Evolutionary conservation across 2,888 invertebrate genomes (phyloP).

Genomic region (Melangyna quadrimaculata): DNA sequence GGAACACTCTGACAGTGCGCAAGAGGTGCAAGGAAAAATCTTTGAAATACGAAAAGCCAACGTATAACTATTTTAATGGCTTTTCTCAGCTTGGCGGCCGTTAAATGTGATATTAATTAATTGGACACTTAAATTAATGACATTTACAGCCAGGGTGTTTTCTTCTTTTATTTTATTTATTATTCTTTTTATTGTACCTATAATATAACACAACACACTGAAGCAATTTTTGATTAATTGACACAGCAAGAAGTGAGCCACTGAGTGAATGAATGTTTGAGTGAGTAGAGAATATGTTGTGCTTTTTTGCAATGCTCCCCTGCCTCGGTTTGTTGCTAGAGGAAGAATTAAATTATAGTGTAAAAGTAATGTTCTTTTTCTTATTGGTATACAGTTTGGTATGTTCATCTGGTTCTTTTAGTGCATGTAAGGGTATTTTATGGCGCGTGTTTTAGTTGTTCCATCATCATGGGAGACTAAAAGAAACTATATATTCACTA

Average conservation of each 20-base stretch:
- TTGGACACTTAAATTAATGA: slow-evolving; percentile 82
- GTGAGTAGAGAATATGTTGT: slow-evolving; percentile 3
- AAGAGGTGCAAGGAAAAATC: slow-evolving; percentile 49
- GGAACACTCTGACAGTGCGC: neutral
- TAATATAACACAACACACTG: slow-evolving; percentile 73
- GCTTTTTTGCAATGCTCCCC: neutral
- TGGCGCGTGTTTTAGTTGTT: slow-evolving; percentile 43
- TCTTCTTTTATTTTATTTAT: slow-evolving; percentile 35
- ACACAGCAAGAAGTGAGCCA: slow-evolving; percentile 62
- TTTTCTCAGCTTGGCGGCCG: slow-evolving; percentile 82
- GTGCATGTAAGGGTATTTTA: slow-evolving; percentile 49
- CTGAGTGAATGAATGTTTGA: slow-evolving; percentile 45
- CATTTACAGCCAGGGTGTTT: slow-evolving; percentile 75
- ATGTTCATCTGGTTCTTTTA: slow-evolving; percentile 30
- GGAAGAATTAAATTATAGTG: slow-evolving; percentile 13
- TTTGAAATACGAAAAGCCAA: slow-evolving; percentile 70
- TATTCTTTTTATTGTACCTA: neutral
- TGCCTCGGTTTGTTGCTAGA: neutral
- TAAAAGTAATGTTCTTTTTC: neutral
- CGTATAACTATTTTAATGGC: slow-evolving; percentile 78
- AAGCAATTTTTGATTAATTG: slow-evolving; percentile 80
- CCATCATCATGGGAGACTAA: slow-evolving; percentile 16
- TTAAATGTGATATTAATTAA: slow-evolving; percentile 82
- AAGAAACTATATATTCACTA: too few species aligned
- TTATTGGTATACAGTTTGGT: neutral